Evolutionary conservation across 2,113 vertebrate species (phyloP).

Genomic region (Entomyzon cyanotis): DNA sequence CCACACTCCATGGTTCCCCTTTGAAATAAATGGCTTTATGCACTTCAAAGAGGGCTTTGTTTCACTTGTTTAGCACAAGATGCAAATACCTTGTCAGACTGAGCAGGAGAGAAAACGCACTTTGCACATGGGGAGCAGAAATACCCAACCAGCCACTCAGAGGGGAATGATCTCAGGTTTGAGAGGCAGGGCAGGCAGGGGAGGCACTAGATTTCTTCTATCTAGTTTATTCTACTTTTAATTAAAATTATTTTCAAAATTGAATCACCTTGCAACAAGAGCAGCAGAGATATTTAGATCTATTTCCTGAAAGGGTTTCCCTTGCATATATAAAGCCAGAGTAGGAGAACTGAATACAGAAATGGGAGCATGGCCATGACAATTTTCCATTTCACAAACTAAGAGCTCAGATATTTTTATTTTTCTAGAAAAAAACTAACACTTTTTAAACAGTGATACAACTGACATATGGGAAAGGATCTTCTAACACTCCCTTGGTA

Average conservation of each 20-base stretch:
- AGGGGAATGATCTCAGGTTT: neutral
- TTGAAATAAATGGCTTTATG: slow-evolving; percentile 49
- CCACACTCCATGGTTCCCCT: slow-evolving; percentile 22
- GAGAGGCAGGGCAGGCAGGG: neutral
- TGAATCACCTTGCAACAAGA: neutral
- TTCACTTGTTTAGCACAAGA: slow-evolving; percentile 35
- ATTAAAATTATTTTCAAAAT: neutral
- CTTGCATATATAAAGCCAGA: neutral
- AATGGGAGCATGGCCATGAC: neutral
- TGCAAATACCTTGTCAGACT: slow-evolving; percentile 44
- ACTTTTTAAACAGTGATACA: neutral
- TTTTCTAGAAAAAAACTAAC: neutral
- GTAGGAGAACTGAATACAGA: neutral
- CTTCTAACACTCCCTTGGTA: neutral
- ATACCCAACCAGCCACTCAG: neutral
- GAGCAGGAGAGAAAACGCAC: neutral
- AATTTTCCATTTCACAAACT: neutral
- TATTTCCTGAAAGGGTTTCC: neutral
- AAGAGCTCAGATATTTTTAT: neutral
- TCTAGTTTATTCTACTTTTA: neutral
- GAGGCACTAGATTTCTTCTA: neutral
- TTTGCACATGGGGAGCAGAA: slow-evolving; percentile 21
- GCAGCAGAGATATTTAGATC: neutral
- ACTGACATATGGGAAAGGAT: neutral
- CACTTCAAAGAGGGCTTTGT: slow-evolving; percentile 58